A percentile compares a stretch with the other conserved stretches of the same genome.
Conservation (phyloP, 2,888 invertebrate genomes). For the Erpobdella octoculata region DNA sequence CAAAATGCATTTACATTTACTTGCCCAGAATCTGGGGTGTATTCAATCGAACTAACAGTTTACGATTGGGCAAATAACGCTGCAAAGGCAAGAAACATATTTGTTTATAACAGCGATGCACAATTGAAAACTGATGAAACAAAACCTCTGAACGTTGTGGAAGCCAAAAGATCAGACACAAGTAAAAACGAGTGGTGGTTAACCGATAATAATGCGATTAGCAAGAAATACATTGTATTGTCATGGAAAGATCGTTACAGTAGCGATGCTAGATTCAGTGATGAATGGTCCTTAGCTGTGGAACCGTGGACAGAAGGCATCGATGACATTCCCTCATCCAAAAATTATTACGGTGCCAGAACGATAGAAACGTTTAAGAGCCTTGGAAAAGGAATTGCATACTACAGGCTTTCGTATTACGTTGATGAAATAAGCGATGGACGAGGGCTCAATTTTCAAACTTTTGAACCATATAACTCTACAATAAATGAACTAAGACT, state of each 20-base stretch:
- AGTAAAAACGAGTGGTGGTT: conserved; percentile 13
- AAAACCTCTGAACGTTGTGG: conserved; percentile 15
- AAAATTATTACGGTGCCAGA: background rate
- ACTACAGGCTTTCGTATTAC: conserved; percentile 6
- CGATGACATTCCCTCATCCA: background rate
- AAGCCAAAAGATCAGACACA: background rate
- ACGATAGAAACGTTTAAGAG: background rate
- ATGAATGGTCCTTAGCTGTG: conserved; percentile 8
- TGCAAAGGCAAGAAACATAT: conserved; percentile 25
- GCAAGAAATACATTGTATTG: background rate
- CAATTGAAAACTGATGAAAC: background rate
- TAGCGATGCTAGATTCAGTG: background rate
- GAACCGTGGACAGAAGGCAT: conserved; percentile 9
- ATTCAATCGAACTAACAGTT: conserved; percentile 29
- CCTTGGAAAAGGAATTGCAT: conserved; percentile 3
- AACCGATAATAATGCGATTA: background rate
- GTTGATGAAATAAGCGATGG: background rate
- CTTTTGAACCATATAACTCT: background rate
- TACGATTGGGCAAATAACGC: conserved; percentile 17
- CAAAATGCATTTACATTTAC: conserved; percentile 15
- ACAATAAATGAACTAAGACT: background rate
- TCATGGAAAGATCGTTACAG: conserved; percentile 12
- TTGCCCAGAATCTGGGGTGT: conserved; percentile 19
- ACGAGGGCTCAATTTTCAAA: background rate
- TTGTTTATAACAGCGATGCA: conserved; percentile 5